These are phyloP conservation scores for Apocrypta bakeri DNA, from an alignment of 1,140 invertebrate species.

Conservation along the genomic window DNA sequence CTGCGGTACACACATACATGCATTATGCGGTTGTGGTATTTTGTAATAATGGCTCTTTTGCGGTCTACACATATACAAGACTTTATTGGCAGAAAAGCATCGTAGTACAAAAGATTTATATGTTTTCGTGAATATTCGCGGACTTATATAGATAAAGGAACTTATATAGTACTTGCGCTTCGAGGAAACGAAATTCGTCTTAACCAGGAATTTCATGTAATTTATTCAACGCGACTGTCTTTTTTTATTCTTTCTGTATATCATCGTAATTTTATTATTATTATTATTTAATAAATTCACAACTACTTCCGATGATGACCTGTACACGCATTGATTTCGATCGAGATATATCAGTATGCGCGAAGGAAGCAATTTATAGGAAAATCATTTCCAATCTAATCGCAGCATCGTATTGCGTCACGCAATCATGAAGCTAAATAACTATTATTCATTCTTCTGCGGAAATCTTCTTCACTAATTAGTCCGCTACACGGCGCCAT, in stretches of 20 bases:
- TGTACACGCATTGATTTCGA: background rate
- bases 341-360: background rate
- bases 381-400: slow-evolving; percentile 43
- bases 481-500: slow-evolving; percentile 36
- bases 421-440: slow-evolving; percentile 37
- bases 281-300: too few relatives aligned
- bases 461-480: slow-evolving; percentile 42
- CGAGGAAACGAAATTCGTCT: slow-evolving; percentile 25
- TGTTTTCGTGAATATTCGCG: slow-evolving; percentile 7
- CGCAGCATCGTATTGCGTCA: slow-evolving; percentile 29
- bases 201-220: slow-evolving; percentile 15
- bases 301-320: too few relatives aligned
- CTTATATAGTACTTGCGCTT: background rate
- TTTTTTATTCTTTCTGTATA: too few relatives aligned
- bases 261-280: too few relatives aligned
- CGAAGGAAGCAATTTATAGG: too few relatives aligned
- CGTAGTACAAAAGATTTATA: background rate
- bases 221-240: slow-evolving; percentile 8
- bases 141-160: background rate
- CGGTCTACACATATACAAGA: background rate
- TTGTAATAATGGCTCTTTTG: slow-evolving; percentile 3
- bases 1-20: background rate
- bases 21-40: background rate
- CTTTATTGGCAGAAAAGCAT: background rate
- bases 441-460: slow-evolving; percentile 7